Evolutionary conservation across 2,113 vertebrate species (phyloP).

Genomic region (Caloenas nicobarica): DNA sequence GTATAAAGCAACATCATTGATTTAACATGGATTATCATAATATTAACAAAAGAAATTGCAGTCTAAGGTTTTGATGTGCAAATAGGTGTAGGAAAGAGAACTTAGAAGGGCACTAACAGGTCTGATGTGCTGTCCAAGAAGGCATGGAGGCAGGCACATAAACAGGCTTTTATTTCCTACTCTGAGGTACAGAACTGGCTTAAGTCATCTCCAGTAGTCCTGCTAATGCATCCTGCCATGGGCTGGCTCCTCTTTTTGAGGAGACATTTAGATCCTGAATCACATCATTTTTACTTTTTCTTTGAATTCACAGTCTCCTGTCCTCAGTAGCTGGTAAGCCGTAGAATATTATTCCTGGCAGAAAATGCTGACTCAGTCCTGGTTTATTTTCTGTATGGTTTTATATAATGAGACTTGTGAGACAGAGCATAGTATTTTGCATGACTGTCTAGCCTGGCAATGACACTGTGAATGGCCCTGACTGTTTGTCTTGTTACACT

Average conservation of each 20-base stretch:
- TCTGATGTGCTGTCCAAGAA: neutral
- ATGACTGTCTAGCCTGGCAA: neutral
- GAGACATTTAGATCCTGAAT: neutral
- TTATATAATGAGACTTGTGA: neutral
- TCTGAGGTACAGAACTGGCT: neutral
- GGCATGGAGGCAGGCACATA: neutral
- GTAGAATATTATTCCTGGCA: constrained; percentile 6
- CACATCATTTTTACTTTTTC: neutral
- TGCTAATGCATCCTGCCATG: neutral
- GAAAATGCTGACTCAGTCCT: neutral
- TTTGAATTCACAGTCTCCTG: neutral
- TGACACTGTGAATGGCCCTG: neutral
- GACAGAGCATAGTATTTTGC: neutral
- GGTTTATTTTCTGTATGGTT: constrained; percentile 31
- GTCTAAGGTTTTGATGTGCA: neutral
- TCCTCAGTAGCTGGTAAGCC: constrained; percentile 3
- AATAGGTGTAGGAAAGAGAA: neutral
- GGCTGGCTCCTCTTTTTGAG: neutral
- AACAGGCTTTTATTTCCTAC: neutral
- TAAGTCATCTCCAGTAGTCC: neutral
- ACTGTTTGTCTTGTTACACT: neutral
- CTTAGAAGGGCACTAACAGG: neutral
- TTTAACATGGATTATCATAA: neutral
- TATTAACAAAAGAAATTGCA: neutral
- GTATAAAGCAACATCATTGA: neutral